Evolutionary conservation across 2,888 invertebrate genomes (phyloP), one percentile per base, ranked within the genome.

Genomic region (Cremastinae sp.): DNA sequence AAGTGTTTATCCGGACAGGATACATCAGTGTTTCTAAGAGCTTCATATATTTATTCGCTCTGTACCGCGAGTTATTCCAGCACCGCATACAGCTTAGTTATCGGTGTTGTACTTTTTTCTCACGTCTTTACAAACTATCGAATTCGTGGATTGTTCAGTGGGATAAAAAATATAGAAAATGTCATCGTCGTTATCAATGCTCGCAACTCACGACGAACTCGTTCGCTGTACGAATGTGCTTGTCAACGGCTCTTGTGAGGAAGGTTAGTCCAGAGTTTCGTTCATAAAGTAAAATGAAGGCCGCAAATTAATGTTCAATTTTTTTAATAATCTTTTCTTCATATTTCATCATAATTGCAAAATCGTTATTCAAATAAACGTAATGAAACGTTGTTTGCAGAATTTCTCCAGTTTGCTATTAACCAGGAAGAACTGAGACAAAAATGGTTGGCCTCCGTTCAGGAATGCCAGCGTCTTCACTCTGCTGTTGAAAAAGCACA

Each of bases 381-480:
- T n/a, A n/a, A n/a, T n/a, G n/a, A n/a, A n/a, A n/a, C n/a, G n/a
- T 61, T 35, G 16, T 10, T n/a, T 16, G 0, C 83, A 96, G 96
- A 94, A 90, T 95, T 96, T 86, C 87, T 94, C 51, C 93, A 93
- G 75, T 95, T 96, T 84, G 91, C 94, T 1, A 92, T 93, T 81
- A 93, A 94, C 83, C 94, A 94, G 86, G 94, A 95, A 86, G 93
- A 93, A 87, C 93, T 94, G 80, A 91, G 94, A 3, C 90, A 92
- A 14, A 94, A 95, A 83, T 95, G 95, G 93, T 89, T 93, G 0
- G 91, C 92, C 0, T 92, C 94, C 0, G 93, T 95, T 39, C 91
- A 93, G 5, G 96, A 97, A 85, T 93, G 95, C n/a, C 91, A 92
- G 47, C 91, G 95, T 0, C 91, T 96, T 16, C 95, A 95, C 82